Conservation (phyloP, 2,113 vertebrate species). For the Origma solitaria region DNA sequence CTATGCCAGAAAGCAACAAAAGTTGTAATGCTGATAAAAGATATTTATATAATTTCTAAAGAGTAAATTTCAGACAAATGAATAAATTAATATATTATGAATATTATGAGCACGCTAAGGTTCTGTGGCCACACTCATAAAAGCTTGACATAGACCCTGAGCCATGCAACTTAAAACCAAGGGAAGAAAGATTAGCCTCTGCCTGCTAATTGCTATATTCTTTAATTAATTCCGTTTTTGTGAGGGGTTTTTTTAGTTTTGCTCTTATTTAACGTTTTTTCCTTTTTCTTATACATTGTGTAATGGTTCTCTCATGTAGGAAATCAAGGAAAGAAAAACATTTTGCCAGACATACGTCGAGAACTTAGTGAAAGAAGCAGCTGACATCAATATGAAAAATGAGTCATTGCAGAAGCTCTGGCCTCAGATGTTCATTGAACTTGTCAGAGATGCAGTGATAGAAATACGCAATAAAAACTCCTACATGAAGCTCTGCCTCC, state of each 20-base stretch:
- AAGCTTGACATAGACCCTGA: not conserved
- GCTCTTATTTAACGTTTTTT: not conserved
- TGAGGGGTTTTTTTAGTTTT: not conserved
- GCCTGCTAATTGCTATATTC: not conserved
- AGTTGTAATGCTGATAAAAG: not conserved
- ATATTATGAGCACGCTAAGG: not conserved
- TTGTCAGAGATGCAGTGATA: slow-evolving; percentile 89
- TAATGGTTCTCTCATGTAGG: slow-evolving; percentile 52
- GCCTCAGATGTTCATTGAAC: slow-evolving; percentile 93
- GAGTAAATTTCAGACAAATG: not conserved
- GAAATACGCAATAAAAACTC: slow-evolving; percentile 83
- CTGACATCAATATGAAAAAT: slow-evolving; percentile 87
- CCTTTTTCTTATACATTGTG: not conserved
- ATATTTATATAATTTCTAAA: not conserved
- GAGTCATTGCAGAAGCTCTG: slow-evolving; percentile 93
- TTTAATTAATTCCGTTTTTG: not conserved
- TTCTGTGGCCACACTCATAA: not conserved
- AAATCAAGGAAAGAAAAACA: slow-evolving; percentile 74
- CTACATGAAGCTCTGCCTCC: slow-evolving; percentile 86
- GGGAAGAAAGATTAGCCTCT: not conserved
- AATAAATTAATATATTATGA: not conserved
- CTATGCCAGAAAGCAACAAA: not conserved
- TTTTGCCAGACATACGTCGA: slow-evolving; percentile 83
- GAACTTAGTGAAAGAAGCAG: slow-evolving; percentile 81
- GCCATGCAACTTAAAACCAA: not conserved